phyloP scores from a whole-genome alignment of 2,113 vertebrate species.

The Elephantulus edwardii region DNA sequence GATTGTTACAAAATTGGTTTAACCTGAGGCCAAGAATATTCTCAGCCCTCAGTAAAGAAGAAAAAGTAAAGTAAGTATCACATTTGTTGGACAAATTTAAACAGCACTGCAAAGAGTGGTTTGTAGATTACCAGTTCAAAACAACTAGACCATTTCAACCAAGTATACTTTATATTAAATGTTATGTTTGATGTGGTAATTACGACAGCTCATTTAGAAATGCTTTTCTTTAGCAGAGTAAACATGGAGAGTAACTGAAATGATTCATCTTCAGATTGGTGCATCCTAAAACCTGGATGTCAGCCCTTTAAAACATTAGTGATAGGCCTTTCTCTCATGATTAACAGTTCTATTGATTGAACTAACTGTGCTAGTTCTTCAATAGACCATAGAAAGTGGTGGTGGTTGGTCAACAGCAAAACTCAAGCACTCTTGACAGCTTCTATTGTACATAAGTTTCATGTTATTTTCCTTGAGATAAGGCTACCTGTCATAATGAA shows the following conservation, averaged over 20 bases:
- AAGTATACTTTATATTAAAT: slow-evolving; percentile 3
- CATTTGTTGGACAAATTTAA: slow-evolving; percentile 12
- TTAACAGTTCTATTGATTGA: neutral
- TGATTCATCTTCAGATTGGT: neutral
- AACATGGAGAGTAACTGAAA: neutral
- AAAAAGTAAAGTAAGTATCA: neutral
- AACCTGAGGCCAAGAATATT: neutral
- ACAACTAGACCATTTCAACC: neutral
- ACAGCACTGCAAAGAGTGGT: neutral
- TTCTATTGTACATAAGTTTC: neutral
- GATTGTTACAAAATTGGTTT: neutral
- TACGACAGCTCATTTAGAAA: neutral
- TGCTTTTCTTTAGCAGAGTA: neutral
- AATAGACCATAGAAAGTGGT: neutral
- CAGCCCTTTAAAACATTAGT: neutral
- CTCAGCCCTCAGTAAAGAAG: neutral
- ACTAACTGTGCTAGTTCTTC: fast-evolving
- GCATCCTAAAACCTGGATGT: neutral
- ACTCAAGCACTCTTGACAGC: neutral
- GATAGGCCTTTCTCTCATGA: neutral
- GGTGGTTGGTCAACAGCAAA: neutral
- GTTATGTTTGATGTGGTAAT: neutral
- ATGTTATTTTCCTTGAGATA: neutral
- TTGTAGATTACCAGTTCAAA: neutral
- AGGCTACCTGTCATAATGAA: neutral